These are phyloP conservation scores for Yponomeuta plumbellus DNA, from an alignment of 2,888 invertebrate genomes.

Conservation along the genomic window DNA sequence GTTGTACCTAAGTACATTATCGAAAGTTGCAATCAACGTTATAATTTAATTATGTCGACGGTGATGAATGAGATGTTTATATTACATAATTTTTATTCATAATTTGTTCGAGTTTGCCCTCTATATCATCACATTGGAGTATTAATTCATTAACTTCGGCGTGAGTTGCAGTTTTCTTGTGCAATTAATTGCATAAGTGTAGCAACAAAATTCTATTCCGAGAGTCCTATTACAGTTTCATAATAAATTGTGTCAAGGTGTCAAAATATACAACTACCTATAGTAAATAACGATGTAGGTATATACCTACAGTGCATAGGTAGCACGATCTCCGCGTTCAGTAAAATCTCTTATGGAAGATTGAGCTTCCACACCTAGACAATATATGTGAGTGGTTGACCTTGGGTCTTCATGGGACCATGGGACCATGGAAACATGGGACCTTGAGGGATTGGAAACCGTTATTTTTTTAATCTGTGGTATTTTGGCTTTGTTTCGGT, in stretches of 20 bases:
- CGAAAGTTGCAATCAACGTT: not conserved
- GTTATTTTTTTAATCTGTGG: no score
- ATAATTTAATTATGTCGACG: slow-evolving; percentile 7
- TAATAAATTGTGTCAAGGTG: not conserved
- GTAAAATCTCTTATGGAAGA: no score
- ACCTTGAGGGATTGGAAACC: no score
- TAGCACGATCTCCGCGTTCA: no score
- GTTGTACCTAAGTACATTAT: not conserved
- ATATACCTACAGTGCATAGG: no score
- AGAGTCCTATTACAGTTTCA: not conserved
- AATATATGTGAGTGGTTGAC: no score
- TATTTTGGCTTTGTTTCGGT: no score
- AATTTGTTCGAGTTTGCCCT: slow-evolving; percentile 20
- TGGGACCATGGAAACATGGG: no score
- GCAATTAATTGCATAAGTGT: slow-evolving; percentile 23
- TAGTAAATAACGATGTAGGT: no score
- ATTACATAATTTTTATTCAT: slow-evolving; percentile 14
- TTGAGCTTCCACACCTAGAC: no score
- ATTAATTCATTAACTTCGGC: slow-evolving; percentile 23
- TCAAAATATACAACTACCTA: not conserved
- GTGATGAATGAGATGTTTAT: slow-evolving; percentile 15
- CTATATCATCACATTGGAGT: not conserved
- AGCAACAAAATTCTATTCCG: not conserved
- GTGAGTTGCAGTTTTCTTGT: slow-evolving; percentile 18
- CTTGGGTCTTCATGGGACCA: no score